Conservation (phyloP, 2,888 invertebrate species). For the Sthenelais limicola region DNA sequence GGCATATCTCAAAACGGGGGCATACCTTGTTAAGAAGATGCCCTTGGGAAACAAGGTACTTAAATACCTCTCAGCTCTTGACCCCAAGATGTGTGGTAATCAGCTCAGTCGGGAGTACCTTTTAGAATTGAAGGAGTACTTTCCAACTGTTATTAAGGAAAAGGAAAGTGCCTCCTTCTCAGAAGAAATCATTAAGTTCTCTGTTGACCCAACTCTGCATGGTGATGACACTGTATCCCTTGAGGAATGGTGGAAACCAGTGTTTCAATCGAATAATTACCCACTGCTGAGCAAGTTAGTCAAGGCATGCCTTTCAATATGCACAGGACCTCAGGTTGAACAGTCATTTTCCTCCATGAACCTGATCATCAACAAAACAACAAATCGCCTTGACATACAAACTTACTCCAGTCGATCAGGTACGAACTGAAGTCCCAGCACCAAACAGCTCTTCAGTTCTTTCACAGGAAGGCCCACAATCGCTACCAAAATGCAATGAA, state of each 20-base stretch:
- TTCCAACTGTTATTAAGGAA: not conserved
- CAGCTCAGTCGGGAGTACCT: not conserved
- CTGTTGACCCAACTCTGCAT: not conserved
- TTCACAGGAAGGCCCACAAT: not conserved
- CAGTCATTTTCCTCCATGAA: not conserved
- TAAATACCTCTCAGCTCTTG: not conserved
- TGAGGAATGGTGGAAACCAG: not conserved
- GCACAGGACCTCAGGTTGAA: conserved; percentile 6
- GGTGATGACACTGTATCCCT: not conserved
- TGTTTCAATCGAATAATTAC: not conserved
- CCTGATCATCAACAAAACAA: conserved; percentile 1
- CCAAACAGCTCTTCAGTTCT: not conserved
- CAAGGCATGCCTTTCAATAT: conserved; percentile 8
- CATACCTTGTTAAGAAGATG: too few relatives aligned
- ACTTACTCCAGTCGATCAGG: conserved; percentile 5
- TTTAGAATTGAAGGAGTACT: not conserved
- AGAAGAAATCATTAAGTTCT: not conserved
- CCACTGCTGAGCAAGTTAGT: conserved; percentile 2
- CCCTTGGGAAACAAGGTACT: not conserved
- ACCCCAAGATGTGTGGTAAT: not conserved
- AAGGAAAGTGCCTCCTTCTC: not conserved
- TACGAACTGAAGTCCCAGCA: not conserved
- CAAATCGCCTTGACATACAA: not conserved
- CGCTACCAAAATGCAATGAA: not conserved
- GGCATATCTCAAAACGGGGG: not conserved